These are phyloP conservation scores for Triops longicaudatus DNA, from an alignment of 1,140 invertebrate species.

Conservation along the genomic window DNA sequence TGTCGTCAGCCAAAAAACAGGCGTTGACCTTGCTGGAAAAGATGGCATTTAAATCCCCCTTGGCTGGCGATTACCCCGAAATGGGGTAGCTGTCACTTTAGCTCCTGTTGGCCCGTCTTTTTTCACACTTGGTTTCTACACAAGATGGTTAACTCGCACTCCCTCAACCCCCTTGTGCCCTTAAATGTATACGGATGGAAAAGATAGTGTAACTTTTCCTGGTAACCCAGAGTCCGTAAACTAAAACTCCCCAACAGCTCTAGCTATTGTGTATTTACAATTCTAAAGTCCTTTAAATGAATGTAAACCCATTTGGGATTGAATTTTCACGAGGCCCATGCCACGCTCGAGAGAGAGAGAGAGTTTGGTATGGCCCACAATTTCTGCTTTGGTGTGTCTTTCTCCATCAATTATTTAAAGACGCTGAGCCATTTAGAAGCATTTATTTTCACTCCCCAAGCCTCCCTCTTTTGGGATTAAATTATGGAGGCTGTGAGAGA, in stretches of 20 bases:
- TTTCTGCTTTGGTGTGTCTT: too few species aligned
- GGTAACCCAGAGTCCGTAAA: background rate
- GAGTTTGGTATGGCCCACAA: too few species aligned
- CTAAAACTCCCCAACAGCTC: background rate
- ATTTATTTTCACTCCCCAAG: too few species aligned
- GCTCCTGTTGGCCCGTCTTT: background rate
- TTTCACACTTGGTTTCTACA: background rate
- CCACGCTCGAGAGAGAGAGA: too few species aligned
- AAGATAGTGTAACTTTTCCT: background rate
- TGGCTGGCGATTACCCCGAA: background rate
- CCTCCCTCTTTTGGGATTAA: too few species aligned
- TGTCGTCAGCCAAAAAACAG: conserved; percentile 14
- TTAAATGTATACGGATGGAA: background rate
- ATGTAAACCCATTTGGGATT: too few species aligned
- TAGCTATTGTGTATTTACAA: too few species aligned
- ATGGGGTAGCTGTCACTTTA: background rate
- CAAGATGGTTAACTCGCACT: background rate
- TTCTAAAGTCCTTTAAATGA: too few species aligned
- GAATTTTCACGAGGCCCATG: too few species aligned
- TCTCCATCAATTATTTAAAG: too few species aligned
- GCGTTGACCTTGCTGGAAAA: conserved; percentile 1
- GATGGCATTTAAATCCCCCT: conserved; percentile 6
- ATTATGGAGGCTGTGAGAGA: too few species aligned
- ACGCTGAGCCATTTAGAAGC: too few species aligned
- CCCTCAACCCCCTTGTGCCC: background rate